Base-by-base conservation (phyloP, 2,113 vertebrate species). In the Pygoscelis adeliae region DNA sequence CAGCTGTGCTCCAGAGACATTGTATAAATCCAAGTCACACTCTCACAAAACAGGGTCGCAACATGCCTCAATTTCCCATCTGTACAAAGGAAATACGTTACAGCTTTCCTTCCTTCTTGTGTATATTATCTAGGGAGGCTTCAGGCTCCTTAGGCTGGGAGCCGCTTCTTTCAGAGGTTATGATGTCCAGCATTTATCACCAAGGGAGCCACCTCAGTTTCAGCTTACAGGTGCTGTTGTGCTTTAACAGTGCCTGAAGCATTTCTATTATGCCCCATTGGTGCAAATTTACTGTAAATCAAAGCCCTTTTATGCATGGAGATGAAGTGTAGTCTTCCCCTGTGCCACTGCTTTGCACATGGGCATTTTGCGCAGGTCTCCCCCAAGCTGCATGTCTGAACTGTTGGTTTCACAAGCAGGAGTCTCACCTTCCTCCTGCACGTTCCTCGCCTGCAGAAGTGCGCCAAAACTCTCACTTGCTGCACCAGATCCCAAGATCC, bases 1-100 rank as follows among this genome's bases (percentile, higher is more conserved):
- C 95, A 96, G 94, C 91, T 97, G 93, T 91, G 95, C 79, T 94
- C 74, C 94, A 96, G 87, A 83, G 78, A 58, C 7, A 32, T 61
- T 21, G 0, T 32, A 53, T 73, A 89, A 95, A 96, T 85, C 67
- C 83, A 55, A 77, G 59, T n/a, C 83, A 76, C 52, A 10, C 63
- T 63, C 40, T 83, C 23, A 63, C 83, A 73, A 70, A 85, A 29
- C 15, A 66, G 34, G 9, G 49, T 38, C 0, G 1, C 5, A 38
- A 17, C 29, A 3, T 53, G 49, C 73, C 89, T 93, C 83, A 38
- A 53, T 94, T 93, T 96, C 65, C 49, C 81, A 62, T 47, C 27
- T 53, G 17, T n/a, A 46, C 2, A 27, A 72, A n/a, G 49, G 27
- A 58, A 91, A 76, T 53, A 30, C 0, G 0, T 29, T 56, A 6